phyloP scores from a whole-genome alignment of 2,113 vertebrate species.

The Pristiophorus japonicus region DNA sequence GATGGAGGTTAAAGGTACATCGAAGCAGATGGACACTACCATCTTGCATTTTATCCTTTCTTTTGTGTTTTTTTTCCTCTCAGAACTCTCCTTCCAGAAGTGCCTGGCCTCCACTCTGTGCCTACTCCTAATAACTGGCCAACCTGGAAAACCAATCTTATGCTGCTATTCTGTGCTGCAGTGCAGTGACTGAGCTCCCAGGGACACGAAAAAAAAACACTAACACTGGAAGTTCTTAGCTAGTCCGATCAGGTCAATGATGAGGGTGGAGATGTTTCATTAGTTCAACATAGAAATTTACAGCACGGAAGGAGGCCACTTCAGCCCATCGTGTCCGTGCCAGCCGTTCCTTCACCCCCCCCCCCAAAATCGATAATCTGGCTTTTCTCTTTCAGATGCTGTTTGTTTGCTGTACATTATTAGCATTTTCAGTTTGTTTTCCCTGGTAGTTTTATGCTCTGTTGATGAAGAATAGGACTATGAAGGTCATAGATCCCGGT shows the following conservation, averaged over 20 bases:
- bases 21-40: background rate
- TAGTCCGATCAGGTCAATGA: background rate
- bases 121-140: too few species aligned
- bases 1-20: background rate
- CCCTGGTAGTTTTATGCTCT: background rate
- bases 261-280: background rate
- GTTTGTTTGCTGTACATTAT: background rate
- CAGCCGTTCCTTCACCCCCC: too few species aligned
- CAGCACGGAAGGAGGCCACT: too few species aligned
- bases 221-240: background rate
- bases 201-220: background rate
- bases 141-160: background rate
- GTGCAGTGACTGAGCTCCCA: background rate
- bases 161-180: background rate
- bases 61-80: background rate
- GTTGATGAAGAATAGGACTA: background rate
- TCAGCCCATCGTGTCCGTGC: too few species aligned
- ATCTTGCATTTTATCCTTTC: background rate
- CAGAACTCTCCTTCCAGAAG: background rate
- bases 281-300: background rate
- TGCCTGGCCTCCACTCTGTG: background rate
- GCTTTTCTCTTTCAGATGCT: background rate
- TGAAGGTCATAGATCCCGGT: background rate
- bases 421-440: background rate
- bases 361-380: background rate